These are phyloP conservation scores for Lasius platythorax DNA, from an alignment of 2,888 invertebrate genomes.

Conservation along the genomic window DNA sequence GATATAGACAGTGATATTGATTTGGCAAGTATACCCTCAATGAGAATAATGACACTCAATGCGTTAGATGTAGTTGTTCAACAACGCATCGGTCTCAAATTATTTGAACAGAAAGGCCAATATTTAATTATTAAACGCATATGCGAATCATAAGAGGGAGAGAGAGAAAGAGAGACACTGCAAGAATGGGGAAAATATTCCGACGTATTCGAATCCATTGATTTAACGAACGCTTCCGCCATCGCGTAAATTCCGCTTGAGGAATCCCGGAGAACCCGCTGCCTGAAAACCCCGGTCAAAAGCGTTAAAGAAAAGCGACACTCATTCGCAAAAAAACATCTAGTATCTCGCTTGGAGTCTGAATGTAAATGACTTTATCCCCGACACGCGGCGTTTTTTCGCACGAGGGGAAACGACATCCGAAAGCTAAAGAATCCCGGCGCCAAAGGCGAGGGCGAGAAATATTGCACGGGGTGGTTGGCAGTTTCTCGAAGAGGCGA, in stretches of 20 bases:
- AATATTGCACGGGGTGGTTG: constrained; percentile 72
- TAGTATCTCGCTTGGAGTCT: constrained; percentile 53
- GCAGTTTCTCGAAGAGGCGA: constrained; percentile 65
- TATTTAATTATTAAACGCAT: constrained; percentile 13
- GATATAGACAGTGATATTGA: constrained; percentile 38
- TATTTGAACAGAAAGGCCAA: constrained; percentile 16
- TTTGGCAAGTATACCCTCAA: constrained; percentile 28
- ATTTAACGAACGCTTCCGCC: constrained; percentile 20
- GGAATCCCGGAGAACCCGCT: not conserved
- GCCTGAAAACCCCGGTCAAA: constrained; percentile 37
- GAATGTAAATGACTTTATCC: constrained; percentile 73
- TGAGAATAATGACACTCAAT: constrained; percentile 12
- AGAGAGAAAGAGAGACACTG: not conserved
- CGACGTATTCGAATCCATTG: constrained; percentile 18
- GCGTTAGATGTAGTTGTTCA: constrained; percentile 9
- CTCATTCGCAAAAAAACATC: constrained; percentile 24
- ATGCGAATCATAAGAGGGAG: not conserved
- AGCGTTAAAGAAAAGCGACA: constrained; percentile 39
- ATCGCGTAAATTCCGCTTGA: constrained; percentile 50
- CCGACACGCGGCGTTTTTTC: constrained; percentile 44
- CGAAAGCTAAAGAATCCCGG: constrained; percentile 77
- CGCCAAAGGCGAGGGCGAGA: constrained; percentile 81
- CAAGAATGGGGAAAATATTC: constrained; percentile 19
- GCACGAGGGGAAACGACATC: constrained; percentile 52
- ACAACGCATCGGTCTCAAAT: not conserved